Conservation (phyloP, 1,140 invertebrate genomes). For the Drosophila ogumai region DNA sequence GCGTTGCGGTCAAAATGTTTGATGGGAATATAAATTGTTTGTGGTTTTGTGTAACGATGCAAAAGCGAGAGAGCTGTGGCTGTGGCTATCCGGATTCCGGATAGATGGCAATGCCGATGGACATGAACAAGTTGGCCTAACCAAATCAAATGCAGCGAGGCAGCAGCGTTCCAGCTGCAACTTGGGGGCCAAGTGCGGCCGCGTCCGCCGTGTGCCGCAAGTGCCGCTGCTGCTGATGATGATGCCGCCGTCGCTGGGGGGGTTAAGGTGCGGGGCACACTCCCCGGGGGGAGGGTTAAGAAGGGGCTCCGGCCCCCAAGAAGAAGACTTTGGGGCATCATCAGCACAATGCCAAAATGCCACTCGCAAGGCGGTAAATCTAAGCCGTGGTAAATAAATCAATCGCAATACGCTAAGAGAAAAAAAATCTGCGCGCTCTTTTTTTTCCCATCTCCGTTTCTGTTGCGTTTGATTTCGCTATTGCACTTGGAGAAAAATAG, state of each 20-base stretch:
- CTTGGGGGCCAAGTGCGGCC: constrained; percentile 38
- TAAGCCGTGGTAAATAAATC: constrained; percentile 83
- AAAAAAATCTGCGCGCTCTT: constrained; percentile 51
- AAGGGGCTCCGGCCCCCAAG: constrained; percentile 11
- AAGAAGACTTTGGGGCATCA: constrained; percentile 57
- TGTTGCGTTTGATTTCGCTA: constrained; percentile 69
- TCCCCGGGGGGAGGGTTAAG: constrained; percentile 10
- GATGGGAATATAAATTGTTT: constrained; percentile 84
- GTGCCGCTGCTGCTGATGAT: constrained; percentile 67
- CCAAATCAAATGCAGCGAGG: constrained; percentile 75
- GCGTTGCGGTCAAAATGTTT: constrained; percentile 83
- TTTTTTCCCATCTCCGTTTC: constrained; percentile 43
- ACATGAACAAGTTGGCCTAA: constrained; percentile 65
- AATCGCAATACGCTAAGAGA: constrained; percentile 69
- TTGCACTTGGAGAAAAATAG: constrained; percentile 11
- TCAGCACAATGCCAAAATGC: constrained; percentile 81
- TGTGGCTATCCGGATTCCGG: constrained; percentile 27
- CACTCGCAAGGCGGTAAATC: constrained; percentile 80
- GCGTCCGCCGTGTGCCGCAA: constrained; percentile 38
- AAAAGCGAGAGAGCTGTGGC: constrained; percentile 44
- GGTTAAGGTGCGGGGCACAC: constrained; percentile 14
- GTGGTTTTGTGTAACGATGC: constrained; percentile 83
- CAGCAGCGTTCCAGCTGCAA: constrained; percentile 43
- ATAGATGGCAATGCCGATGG: constrained; percentile 31
- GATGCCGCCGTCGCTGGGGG: constrained; percentile 51